Evolutionary conservation across 2,113 vertebrate species (phyloP).

Genomic region (Vombatus ursinus): DNA sequence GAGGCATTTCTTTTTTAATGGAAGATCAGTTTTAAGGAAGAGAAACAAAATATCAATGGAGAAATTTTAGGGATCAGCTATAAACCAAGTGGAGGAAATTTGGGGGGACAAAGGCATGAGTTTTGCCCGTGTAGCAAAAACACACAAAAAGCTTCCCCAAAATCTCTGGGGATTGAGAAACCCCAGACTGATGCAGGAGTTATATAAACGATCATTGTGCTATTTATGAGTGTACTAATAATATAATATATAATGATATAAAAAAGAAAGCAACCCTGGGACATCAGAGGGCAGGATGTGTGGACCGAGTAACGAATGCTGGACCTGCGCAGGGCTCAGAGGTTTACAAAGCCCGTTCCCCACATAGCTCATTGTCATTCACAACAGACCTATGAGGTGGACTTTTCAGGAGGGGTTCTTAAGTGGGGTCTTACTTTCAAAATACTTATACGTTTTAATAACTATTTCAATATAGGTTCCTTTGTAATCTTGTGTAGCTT

Average conservation of each 20-base stretch:
- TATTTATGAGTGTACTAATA: not conserved
- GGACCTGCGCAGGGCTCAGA: not conserved
- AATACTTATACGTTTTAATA: not conserved
- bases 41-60: not conserved
- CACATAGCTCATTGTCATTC: not conserved
- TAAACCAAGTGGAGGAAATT: not conserved
- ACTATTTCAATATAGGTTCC: not conserved
- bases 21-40: not conserved
- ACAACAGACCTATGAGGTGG: not conserved
- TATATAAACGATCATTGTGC: not conserved
- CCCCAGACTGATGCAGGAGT: not conserved
- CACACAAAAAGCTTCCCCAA: not conserved
- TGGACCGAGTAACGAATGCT: not conserved
- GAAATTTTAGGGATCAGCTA: not conserved
- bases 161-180: not conserved
- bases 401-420: not conserved
- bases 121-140: not conserved
- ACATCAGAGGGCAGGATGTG: not conserved
- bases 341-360: not conserved
- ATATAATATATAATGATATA: not conserved
- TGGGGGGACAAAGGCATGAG: not conserved
- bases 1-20: not conserved
- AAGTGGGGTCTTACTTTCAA: not conserved
- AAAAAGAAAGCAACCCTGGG: not conserved
- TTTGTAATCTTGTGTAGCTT: not conserved